These are phyloP conservation scores for Caenorhabditis becei DNA, from an alignment of 2,888 invertebrate species.

Conservation along the genomic window DNA sequence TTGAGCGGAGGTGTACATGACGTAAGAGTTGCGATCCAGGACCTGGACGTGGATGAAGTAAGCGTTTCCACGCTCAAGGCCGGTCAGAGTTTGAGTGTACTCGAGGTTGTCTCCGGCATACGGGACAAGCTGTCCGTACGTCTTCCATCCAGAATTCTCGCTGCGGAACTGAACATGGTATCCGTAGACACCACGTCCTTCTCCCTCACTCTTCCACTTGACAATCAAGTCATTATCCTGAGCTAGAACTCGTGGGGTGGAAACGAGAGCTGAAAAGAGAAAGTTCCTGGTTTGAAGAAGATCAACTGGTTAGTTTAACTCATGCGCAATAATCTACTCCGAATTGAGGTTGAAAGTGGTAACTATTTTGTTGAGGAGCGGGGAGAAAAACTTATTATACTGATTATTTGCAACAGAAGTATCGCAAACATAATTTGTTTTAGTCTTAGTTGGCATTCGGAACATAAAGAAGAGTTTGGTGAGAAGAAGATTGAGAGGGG, in stretches of 20 bases:
- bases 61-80: conserved; percentile 74
- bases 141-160: conserved; percentile 70
- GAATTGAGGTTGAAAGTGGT: conserved; percentile 4
- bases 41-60: conserved; percentile 76
- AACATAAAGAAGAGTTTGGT: conserved; percentile 26
- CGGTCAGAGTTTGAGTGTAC: conserved; percentile 77
- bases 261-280: conserved; percentile 77
- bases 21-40: conserved; percentile 80
- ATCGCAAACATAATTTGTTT: not conserved
- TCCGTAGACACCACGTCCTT: conserved; percentile 80
- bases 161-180: conserved; percentile 79
- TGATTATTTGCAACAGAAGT: conserved; percentile 6
- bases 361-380: not conserved
- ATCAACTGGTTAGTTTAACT: conserved; percentile 24
- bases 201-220: conserved; percentile 79
- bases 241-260: conserved; percentile 75
- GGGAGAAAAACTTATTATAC: conserved; percentile 1
- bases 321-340: conserved; percentile 24
- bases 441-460: not conserved
- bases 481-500: conserved; percentile 3
- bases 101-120: conserved; percentile 79
- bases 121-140: conserved; percentile 79
- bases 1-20: conserved; percentile 80
- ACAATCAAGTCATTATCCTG: conserved; percentile 77
- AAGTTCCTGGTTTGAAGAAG: not conserved